Evolutionary conservation across 1,140 invertebrate species (phyloP).

Genomic region (Diorhabda elongata): DNA sequence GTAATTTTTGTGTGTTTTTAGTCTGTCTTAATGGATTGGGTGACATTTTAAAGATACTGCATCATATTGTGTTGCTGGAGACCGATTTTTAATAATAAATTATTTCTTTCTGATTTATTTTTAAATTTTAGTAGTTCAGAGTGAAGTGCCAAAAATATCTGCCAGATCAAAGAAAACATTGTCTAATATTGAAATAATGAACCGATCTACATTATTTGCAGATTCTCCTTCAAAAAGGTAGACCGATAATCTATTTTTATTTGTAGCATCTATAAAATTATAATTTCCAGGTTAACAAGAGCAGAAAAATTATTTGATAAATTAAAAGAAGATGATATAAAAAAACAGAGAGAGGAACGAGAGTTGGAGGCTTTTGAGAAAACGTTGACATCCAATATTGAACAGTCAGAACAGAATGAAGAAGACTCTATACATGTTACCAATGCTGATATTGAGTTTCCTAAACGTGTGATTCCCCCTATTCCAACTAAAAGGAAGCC

Average conservation of each 20-base stretch:
- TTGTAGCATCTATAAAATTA: background rate
- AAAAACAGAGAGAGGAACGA: conserved; percentile 9
- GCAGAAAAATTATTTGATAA: conserved; percentile 10
- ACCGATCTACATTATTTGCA: background rate
- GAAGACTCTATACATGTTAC: background rate
- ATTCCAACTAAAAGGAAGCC: conserved; percentile 5
- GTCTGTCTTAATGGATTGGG: no score
- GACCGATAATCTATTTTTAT: background rate
- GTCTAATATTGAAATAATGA: conserved; percentile 7
- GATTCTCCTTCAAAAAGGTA: background rate
- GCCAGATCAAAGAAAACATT: background rate
- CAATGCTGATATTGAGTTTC: conserved; percentile 5
- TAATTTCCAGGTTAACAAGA: background rate
- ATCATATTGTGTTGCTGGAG: no score
- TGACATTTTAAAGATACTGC: no score
- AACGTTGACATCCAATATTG: background rate
- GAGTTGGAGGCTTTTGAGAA: conserved; percentile 5
- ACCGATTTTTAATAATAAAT: no score
- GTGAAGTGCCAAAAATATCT: background rate
- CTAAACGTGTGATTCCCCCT: conserved; percentile 4
- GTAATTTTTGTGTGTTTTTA: background rate
- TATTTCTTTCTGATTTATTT: no score
- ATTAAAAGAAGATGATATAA: conserved; percentile 15
- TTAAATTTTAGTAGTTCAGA: background rate
- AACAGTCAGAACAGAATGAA: background rate